Conservation (phyloP, 2,888 invertebrate genomes). For the Amaurobius ferox region DNA sequence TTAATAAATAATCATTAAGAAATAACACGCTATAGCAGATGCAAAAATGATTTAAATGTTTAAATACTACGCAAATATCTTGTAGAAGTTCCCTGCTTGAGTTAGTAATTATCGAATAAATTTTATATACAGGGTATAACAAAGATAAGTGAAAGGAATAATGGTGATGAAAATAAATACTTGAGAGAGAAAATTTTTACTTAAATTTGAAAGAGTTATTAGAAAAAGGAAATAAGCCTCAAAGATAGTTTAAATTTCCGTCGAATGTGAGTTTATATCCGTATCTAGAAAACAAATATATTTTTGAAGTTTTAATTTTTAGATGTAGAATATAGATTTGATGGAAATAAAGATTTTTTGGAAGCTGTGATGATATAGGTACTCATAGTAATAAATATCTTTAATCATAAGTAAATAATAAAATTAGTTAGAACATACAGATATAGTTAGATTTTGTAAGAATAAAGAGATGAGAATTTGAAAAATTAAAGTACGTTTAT, state of each 20-base stretch:
- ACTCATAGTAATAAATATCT: neutral
- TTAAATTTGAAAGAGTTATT: slow-evolving; percentile 16
- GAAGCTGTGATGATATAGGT: slow-evolving; percentile 11
- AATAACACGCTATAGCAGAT: too few relatives aligned
- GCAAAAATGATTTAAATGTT: too few relatives aligned
- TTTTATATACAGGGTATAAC: slow-evolving; percentile 40
- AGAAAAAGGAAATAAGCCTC: neutral
- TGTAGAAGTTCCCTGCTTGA: neutral
- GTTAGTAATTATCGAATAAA: neutral
- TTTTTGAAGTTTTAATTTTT: slow-evolving; percentile 42
- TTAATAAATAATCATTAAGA: too few relatives aligned
- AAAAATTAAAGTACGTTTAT: neutral
- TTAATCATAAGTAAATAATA: neutral
- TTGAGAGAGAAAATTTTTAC: neutral
- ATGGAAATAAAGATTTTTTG: neutral
- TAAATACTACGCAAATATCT: too few relatives aligned
- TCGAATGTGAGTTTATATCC: slow-evolving; percentile 2
- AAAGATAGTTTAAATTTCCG: slow-evolving; percentile 30
- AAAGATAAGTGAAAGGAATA: slow-evolving; percentile 3
- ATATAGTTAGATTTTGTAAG: slow-evolving; percentile 1
- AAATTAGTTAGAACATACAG: neutral
- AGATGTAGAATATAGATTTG: slow-evolving; percentile 21
- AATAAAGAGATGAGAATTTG: neutral
- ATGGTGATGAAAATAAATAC: slow-evolving; percentile 2
- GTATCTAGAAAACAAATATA: slow-evolving; percentile 34